phyloP scores from a whole-genome alignment of 2,797 vertebrate species.

The Etheostoma perlongum region DNA sequence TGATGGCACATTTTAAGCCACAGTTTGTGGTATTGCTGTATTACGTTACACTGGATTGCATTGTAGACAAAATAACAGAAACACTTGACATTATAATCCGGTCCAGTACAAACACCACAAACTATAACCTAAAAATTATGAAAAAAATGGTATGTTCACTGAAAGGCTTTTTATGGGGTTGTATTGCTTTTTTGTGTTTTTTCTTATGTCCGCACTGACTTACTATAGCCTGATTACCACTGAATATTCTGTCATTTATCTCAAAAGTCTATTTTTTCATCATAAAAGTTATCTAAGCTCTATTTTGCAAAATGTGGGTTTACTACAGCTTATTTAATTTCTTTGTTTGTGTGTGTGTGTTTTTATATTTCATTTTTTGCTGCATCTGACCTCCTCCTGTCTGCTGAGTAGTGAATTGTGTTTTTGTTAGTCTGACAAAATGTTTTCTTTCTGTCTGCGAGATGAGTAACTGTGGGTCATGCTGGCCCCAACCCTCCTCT shows the following conservation, averaged over 20 bases:
- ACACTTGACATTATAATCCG: not conserved
- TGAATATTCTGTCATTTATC: not conserved
- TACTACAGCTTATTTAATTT: not conserved
- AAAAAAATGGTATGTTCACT: not conserved
- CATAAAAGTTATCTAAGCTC: not conserved
- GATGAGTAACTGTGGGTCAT: constrained; percentile 70
- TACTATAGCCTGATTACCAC: not conserved
- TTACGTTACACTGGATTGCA: not conserved
- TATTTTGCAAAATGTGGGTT: not conserved
- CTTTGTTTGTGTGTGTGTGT: not conserved
- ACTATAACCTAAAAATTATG: not conserved
- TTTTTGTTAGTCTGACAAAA: constrained; percentile 73
- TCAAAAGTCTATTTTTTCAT: not conserved
- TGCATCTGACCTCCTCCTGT: constrained; percentile 19
- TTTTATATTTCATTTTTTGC: constrained; percentile 8
- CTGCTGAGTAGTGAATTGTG: constrained; percentile 48
- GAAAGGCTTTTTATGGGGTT: not conserved
- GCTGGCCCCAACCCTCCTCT: constrained; percentile 57
- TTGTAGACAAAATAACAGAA: not conserved
- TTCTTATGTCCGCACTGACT: not conserved
- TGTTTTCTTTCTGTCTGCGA: constrained; percentile 73
- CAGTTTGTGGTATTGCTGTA: not conserved
- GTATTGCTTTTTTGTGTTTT: not conserved
- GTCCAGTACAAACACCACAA: not conserved
- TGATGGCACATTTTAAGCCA: not conserved